Evolutionary conservation across 2,888 invertebrate species (phyloP).

Genomic region (Agrenia bidenticulata): DNA sequence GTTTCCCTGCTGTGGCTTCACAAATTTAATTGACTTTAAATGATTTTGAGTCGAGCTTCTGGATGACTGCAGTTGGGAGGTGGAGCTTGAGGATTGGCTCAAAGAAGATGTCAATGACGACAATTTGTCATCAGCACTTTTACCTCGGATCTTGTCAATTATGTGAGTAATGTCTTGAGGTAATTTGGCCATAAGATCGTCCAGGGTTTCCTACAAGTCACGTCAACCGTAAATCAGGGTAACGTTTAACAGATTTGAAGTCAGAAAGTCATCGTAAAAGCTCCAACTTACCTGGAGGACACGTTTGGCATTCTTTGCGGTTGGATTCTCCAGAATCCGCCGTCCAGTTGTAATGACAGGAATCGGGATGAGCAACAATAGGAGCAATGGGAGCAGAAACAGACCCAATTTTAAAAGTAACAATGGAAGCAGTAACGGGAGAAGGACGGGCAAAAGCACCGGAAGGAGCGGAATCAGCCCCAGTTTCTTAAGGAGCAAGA

Average conservation of each 20-base stretch:
- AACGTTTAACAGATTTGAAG: background rate
- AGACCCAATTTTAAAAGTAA: constrained; percentile 29
- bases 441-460: constrained; percentile 18
- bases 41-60: background rate
- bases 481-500: constrained; percentile 32
- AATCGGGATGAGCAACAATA: constrained; percentile 38
- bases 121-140: constrained; percentile 20
- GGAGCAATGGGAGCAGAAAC: constrained; percentile 31
- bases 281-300: background rate
- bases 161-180: constrained; percentile 36
- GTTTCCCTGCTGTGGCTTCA: background rate
- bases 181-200: constrained; percentile 33
- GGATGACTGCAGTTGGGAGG: background rate
- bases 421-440: constrained; percentile 31
- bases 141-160: constrained; percentile 36
- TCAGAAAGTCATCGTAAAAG: background rate
- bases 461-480: constrained; percentile 23
- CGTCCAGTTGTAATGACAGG: constrained; percentile 35
- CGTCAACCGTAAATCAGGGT: too few relatives aligned
- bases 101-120: constrained; percentile 2
- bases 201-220: constrained; percentile 36
- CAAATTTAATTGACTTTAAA: background rate
- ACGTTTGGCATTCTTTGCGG: constrained; percentile 4
- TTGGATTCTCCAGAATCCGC: background rate
- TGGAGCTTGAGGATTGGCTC: constrained; percentile 16